These are phyloP conservation scores for Darevskia mixta DNA, from an alignment of 2,797 vertebrate genomes.

Conservation along the genomic window DNA sequence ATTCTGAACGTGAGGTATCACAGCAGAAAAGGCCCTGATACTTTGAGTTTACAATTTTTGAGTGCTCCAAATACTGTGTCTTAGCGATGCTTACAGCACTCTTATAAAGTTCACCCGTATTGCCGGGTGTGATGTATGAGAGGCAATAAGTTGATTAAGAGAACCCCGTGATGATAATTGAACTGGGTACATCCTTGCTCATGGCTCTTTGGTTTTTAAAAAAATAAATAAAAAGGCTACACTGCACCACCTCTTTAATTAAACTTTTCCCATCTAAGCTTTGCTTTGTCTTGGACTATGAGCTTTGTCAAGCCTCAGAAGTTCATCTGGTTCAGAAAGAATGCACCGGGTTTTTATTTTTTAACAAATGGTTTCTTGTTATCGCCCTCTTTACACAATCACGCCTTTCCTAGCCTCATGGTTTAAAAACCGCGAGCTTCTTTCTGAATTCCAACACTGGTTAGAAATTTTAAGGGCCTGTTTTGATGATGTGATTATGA, in stretches of 20 bases:
- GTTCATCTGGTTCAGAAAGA: not conserved
- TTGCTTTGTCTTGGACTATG: not conserved
- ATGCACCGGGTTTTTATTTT: conserved; percentile 25
- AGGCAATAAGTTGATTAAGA: not conserved
- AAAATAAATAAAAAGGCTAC: not conserved
- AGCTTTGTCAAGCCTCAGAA: not conserved
- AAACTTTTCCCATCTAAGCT: not conserved
- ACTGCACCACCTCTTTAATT: not conserved
- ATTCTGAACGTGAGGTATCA: not conserved
- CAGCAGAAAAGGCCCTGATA: not conserved
- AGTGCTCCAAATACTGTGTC: not conserved
- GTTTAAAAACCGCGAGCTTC: conserved; percentile 24
- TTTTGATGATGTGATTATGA: conserved; percentile 16
- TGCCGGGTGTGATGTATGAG: not conserved
- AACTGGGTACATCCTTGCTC: not conserved
- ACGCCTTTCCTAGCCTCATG: not conserved
- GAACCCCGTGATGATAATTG: not conserved
- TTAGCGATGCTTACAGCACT: not conserved
- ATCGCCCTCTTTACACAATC: not conserved
- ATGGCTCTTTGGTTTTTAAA: too few species aligned
- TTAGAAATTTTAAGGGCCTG: not conserved
- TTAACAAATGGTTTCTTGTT: not conserved
- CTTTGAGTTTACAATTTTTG: not conserved
- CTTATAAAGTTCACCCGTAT: not conserved
- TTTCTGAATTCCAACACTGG: not conserved